Evolutionary conservation across 2,113 vertebrate species (phyloP).

Genomic region (Mesembrinibis cayennensis): DNA sequence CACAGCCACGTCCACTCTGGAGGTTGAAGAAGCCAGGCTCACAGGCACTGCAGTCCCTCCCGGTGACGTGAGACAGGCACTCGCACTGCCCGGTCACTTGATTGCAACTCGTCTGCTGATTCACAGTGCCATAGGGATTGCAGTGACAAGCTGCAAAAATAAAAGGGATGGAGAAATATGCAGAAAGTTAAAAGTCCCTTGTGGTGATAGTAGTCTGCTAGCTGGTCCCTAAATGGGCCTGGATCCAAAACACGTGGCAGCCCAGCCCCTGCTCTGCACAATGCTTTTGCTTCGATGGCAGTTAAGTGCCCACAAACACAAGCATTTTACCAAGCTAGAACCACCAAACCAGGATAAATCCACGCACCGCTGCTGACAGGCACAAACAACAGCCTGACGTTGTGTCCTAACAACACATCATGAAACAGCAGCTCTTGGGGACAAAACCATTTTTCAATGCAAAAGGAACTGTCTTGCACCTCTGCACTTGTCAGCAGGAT

Average conservation of each 20-base stretch:
- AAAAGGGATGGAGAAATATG: neutral
- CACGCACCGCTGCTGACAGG: accelerated
- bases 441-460: neutral
- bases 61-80: constrained; percentile 84
- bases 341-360: neutral
- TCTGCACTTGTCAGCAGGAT: constrained; percentile 87
- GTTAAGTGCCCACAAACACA: neutral
- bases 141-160: constrained; percentile 86
- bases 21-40: constrained; percentile 92
- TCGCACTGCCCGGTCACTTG: constrained; percentile 90
- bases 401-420: neutral
- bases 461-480: constrained; percentile 55
- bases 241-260: neutral
- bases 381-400: neutral
- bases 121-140: constrained; percentile 80
- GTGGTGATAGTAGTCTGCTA: neutral
- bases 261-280: neutral
- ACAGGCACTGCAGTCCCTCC: constrained; percentile 89
- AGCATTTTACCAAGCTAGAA: neutral
- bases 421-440: neutral
- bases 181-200: neutral
- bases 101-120: constrained; percentile 79
- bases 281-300: neutral
- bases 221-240: neutral
- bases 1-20: constrained; percentile 85